phyloP scores from a whole-genome alignment of 2,888 invertebrate species.

The Aricia artaxerxes region DNA sequence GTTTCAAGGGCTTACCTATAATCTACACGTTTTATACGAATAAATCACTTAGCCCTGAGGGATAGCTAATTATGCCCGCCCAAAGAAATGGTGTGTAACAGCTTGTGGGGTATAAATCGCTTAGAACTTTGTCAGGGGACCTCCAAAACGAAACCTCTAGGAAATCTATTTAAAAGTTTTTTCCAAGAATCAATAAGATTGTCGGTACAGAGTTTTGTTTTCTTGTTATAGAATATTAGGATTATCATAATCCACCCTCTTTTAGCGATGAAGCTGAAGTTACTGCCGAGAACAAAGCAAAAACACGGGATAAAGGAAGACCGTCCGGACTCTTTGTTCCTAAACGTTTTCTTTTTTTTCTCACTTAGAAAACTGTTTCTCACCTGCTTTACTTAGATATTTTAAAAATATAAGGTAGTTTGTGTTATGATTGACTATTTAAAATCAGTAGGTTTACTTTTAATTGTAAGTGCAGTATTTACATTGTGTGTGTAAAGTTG shows the following conservation, averaged over 20 bases:
- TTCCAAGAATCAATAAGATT: slow-evolving; percentile 12
- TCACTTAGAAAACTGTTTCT: not conserved
- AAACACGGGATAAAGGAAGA: not conserved
- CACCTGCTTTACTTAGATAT: not conserved
- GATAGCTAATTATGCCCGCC: slow-evolving; percentile 35
- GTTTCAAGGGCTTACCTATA: slow-evolving; percentile 35
- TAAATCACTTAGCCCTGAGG: slow-evolving; percentile 37
- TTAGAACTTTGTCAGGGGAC: slow-evolving; percentile 27
- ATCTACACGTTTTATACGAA: slow-evolving; percentile 33
- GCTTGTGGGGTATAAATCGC: slow-evolving; percentile 36
- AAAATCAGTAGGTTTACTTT: too few species aligned
- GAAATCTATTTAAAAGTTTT: not conserved
- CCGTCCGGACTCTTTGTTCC: not conserved
- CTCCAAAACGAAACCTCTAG: slow-evolving; percentile 8
- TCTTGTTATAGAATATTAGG: not conserved
- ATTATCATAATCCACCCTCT: not conserved
- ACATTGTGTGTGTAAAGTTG: too few species aligned
- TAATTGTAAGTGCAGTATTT: too few species aligned
- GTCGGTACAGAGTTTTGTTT: not conserved
- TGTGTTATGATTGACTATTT: too few species aligned
- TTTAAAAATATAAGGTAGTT: too few species aligned
- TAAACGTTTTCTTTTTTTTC: not conserved
- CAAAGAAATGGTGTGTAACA: slow-evolving; percentile 31
- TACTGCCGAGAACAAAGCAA: not conserved
- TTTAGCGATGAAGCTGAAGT: not conserved